Evolutionary conservation across 2,797 vertebrate species (phyloP), one percentile per base, ranked within the genome.

Genomic region (Apogon talboti): DNA sequence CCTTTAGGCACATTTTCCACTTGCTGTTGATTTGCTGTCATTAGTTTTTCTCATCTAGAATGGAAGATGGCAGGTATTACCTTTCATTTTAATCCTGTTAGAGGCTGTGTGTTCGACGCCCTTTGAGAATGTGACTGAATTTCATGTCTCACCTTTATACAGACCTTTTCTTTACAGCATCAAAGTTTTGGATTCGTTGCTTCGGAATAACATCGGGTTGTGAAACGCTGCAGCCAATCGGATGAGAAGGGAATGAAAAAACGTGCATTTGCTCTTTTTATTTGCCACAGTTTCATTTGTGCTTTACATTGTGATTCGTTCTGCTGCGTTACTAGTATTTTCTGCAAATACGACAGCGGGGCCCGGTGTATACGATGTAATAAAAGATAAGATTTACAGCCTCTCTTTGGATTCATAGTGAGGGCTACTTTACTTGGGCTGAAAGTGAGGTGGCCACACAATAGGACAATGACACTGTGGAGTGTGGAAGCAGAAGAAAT

Each of bases 361-460:
- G 24, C 33, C n/a, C 54, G n/a, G 51, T 37, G 38, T 37, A 13
- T 59, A 48, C 30, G 53, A 76, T 18, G 50, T 47, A 64, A 61
- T 60, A 55, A 62, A 72, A 77, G 43, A 79, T 62, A 49, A 7
- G 66, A 80, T 74, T 70, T 10, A 44, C 62, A 44, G 46, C 71
- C 54, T 28, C 51, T 43, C 38, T 78, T 40, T 51, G 48, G 60
- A 69, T 76, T 79, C 60, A 66, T 43, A 60, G 63, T 35, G 19
- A 49, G 19, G 21, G 48, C 28, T 19, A 18, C 61, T 64, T 61
- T 19, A 40, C 41, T 35, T 21, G 24, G 43, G 52, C 38, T 14
- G 68, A 66, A 71, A 57, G 67, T 30, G 43, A 75, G 66, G 48
- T 50, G 59, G 51, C 38, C 50, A 18, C 78, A 45, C 71, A 71